Conservation (phyloP, 2,888 invertebrate genomes). For the Eilema sororculum region DNA sequence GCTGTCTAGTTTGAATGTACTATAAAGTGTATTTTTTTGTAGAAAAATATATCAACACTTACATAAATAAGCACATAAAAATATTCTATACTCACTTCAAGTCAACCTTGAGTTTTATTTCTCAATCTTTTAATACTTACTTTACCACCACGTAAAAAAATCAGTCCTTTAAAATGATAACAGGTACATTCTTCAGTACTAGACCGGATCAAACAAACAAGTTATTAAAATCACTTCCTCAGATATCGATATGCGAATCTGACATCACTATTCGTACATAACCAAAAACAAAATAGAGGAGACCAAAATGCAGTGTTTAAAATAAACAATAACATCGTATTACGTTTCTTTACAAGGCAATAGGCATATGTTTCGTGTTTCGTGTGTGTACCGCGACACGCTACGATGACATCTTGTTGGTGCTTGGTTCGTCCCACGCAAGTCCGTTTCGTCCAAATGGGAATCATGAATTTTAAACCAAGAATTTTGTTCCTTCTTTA, state of each 20-base stretch:
- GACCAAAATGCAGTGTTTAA: constrained; percentile 33
- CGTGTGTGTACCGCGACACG: constrained; percentile 20
- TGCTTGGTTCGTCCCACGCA: too few relatives aligned
- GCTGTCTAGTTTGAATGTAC: too few relatives aligned
- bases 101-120: neutral
- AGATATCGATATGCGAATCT: neutral
- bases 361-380: constrained; percentile 48
- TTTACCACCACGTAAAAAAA: too few relatives aligned
- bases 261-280: constrained; percentile 31
- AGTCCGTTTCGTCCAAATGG: neutral
- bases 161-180: neutral
- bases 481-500: too few relatives aligned
- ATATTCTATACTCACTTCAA: neutral
- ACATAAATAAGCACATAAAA: too few relatives aligned
- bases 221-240: neutral
- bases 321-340: constrained; percentile 48
- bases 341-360: constrained; percentile 54
- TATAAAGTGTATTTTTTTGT: too few relatives aligned
- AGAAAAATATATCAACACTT: too few relatives aligned
- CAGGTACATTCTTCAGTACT: neutral
- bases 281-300: constrained; percentile 25
- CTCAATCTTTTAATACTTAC: neutral
- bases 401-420: constrained; percentile 24
- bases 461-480: too few relatives aligned
- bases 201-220: neutral